phyloP scores from a whole-genome alignment of 2,113 vertebrate genomes.

The Alethe diademata region DNA sequence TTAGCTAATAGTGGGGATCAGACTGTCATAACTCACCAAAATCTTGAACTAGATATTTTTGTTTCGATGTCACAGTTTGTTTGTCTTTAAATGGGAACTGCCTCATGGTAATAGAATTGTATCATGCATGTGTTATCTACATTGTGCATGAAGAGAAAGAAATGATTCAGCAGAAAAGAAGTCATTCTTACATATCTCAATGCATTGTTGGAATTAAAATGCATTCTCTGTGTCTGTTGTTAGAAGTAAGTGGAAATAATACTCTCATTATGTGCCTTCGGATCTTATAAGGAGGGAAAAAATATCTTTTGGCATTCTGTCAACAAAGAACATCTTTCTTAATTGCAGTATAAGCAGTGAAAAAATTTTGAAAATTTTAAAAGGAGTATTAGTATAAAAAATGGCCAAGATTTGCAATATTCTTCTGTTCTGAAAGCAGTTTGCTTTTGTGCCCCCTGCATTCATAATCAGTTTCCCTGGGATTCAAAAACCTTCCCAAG shows the following conservation, averaged over 20 bases:
- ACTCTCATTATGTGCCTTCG: not conserved
- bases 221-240: not conserved
- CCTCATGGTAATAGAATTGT: not conserved
- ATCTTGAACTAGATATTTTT: not conserved
- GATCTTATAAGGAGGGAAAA: not conserved
- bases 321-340: not conserved
- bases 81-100: not conserved
- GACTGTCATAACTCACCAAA: not conserved
- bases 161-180: not conserved
- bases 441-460: not conserved
- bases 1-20: not conserved
- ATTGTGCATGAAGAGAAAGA: not conserved
- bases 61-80: not conserved
- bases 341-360: not conserved
- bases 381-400: not conserved
- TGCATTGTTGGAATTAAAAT: not conserved
- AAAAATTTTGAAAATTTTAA: not conserved
- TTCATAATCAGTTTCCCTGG: not conserved
- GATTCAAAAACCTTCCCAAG: not conserved
- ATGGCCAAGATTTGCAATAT: not conserved
- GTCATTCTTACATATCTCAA: not conserved
- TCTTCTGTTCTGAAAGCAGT: not conserved
- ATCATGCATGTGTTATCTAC: not conserved
- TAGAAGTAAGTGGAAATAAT: slow-evolving; percentile 6
- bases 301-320: not conserved